Evolutionary conservation across 2,797 vertebrate genomes (phyloP), one percentile per base, ranked within the genome.

Genomic region (Eospalax fontanierii): DNA sequence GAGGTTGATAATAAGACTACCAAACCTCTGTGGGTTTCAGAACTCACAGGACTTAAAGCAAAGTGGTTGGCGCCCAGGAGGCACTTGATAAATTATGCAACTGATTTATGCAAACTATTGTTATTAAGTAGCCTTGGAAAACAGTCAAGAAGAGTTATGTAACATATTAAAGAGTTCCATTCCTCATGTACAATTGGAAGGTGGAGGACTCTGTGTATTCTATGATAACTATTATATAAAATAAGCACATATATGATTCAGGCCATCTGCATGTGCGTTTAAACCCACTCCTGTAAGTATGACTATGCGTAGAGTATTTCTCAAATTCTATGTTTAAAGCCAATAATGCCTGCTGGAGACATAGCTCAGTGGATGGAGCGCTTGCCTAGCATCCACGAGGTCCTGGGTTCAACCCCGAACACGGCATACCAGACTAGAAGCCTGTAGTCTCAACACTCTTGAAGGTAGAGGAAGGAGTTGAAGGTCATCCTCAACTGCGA

Each of bases 101-200:
- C 80, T 90, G 75, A 90, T 79, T 74, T 78, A 79, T 87, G 92
- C 87, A 94, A 94, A 95, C 73, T 15, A 33, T 83, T 24, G 38
- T 92, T 81, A 76, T 76, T 63, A 79, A 65, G 70, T 26, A 21
- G 46, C 66, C 81, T 87, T 91, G 79, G 65, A 57, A 61, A 63
- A 46, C 6, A 78, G 66, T 50, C 65, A 80, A n/a, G 38, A 71
- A 79, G 76, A 30, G 18, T 92, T 96, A 85, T 14, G 2, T 79
- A 96, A 96, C 22, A 76, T 70, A 57, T 18, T 87, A 46, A 33
- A 26, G 28, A 46, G 66, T 46, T 57, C 46, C 15, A 0, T 8
- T 70, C 66, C 83, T 57, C 83, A 14, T 24, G 43, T 71, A 73
- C 21, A 76, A 24, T 6, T 54, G 54, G 83, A 73, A 90, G 43